Conservation (phyloP, 2,113 vertebrate species). For the Corythornis cristatus region DNA sequence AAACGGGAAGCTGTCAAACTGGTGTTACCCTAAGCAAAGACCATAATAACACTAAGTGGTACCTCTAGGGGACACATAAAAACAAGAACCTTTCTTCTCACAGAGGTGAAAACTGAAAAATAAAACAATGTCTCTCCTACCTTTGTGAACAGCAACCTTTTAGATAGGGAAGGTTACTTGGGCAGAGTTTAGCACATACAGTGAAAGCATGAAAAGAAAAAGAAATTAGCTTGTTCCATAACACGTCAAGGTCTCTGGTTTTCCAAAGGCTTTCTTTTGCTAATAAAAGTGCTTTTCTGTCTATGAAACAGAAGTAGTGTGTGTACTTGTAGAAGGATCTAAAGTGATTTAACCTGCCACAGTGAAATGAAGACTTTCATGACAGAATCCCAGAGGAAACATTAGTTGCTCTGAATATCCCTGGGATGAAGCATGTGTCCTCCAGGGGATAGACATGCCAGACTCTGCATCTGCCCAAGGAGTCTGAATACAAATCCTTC, state of each 20-base stretch:
- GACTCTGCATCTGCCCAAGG: not conserved
- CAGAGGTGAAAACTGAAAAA: not conserved
- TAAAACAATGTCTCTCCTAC: not conserved
- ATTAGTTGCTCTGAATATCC: not conserved
- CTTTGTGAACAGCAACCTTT: not conserved
- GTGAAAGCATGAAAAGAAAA: not conserved
- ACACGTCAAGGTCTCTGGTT: not conserved
- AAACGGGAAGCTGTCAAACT: constrained; percentile 41
- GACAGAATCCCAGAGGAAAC: not conserved
- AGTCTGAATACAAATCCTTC: not conserved
- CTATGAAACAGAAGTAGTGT: not conserved
- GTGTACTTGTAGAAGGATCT: not conserved
- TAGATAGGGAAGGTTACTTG: not conserved
- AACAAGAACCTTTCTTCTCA: constrained; percentile 12
- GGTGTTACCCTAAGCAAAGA: constrained; percentile 41
- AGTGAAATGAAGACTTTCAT: not conserved
- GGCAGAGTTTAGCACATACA: not conserved
- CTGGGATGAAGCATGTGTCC: not conserved
- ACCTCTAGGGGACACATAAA: not conserved
- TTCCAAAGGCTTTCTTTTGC: not conserved
- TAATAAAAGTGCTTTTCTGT: not conserved
- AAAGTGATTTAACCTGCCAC: not conserved
- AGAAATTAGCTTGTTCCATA: not conserved
- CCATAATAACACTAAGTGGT: constrained; percentile 5
- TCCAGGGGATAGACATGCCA: not conserved